Evolutionary conservation across 2,888 invertebrate genomes (phyloP), one percentile per base, ranked within the genome.

Genomic region (Mythimna pallens): DNA sequence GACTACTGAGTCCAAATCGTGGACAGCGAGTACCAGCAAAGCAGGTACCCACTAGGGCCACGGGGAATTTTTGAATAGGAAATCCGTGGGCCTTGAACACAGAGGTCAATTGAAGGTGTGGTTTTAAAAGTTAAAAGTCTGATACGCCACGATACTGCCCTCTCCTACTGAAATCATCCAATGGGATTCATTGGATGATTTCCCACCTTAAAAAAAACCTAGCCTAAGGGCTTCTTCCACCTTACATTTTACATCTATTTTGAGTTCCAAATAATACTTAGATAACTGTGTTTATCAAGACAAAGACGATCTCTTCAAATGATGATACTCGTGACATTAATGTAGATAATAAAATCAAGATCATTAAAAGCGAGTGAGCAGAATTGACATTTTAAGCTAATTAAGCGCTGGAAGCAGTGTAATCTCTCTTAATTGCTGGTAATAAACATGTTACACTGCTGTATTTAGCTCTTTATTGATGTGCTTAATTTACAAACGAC

Each of bases 351-450:
- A 77, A 80, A 83, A 86, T 86, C 74, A 71, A 73, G 85, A 76
- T 83, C 66, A 76, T 76, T 73, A 76, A 86, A 86, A 86, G 63
- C 81, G 82, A 65, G 34, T 70, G 52, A 72, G 71, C 72, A 70
- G 70, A 81, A 83, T 81, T 81, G 86, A 86, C 84, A 78, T 69
- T 86, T 81, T 78, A 76, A 86, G 76, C 76, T 76, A 73, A 80
- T 78, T 79, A 84, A 82, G 76, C 74, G 58, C 61, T 86, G 75
- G 67, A 84, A 84, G 72, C 82, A 74, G 63, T 75, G 68, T 84
- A 81, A 86, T 84, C 80, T 71, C 59, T 43, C 59, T 74, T 72
- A 79, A 84, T 82, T 82, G 76, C 80, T 50, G 73, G 76, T 73
- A 82, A 76, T 84, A 82, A 86, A 86, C 86, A 81, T 84, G 82